Evolutionary conservation across 2,797 vertebrate genomes (phyloP).

Genomic region (Anguilla megastoma): DNA sequence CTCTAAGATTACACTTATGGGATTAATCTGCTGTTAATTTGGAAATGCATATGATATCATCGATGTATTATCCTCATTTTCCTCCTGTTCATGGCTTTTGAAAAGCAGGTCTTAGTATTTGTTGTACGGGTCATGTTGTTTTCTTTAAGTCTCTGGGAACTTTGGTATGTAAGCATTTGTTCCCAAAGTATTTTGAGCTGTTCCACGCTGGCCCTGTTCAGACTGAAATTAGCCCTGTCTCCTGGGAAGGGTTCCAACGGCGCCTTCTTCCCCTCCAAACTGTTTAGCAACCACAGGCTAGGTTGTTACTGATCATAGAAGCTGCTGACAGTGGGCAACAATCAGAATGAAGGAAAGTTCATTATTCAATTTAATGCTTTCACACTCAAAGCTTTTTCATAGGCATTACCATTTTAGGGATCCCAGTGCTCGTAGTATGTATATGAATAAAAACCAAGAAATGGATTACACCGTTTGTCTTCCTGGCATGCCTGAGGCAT

Average conservation of each 20-base stretch:
- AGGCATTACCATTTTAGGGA: neutral
- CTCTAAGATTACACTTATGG: neutral
- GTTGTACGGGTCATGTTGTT: constrained; percentile 2
- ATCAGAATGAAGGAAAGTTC: neutral
- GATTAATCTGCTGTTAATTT: neutral
- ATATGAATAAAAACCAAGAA: constrained; percentile 5
- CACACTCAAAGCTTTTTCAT: neutral
- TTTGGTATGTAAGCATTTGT: neutral
- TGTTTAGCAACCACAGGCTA: neutral
- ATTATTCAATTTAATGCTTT: constrained; percentile 9
- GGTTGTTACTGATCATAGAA: neutral
- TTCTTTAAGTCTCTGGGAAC: neutral
- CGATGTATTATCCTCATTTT: neutral
- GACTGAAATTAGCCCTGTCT: neutral
- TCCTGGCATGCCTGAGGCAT: neutral
- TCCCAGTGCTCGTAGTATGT: neutral
- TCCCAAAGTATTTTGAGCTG: neutral
- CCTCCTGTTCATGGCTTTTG: neutral
- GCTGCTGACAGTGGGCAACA: neutral
- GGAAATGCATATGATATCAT: neutral
- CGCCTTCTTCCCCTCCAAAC: neutral
- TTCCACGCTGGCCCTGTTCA: neutral
- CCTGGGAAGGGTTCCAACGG: neutral
- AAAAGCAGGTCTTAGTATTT: neutral
- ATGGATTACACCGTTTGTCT: neutral